These are phyloP conservation scores for Caenorhabditis briggsae DNA, from an alignment of 1,140 invertebrate species.

Conservation along the genomic window DNA sequence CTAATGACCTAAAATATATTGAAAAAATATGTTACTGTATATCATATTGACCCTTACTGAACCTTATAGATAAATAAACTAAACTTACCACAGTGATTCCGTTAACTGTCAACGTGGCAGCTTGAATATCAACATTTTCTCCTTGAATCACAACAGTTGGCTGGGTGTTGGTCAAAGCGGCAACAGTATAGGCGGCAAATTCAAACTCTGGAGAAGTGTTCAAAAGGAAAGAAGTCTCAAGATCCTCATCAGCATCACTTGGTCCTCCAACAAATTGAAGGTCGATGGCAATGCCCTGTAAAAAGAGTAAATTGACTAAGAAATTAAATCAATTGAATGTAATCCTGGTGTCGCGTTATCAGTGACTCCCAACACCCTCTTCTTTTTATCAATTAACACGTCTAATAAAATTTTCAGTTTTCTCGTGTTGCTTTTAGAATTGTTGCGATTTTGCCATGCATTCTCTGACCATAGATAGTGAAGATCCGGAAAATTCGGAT, in stretches of 20 bases:
- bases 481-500: slow-evolving; percentile 19
- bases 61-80: not conserved
- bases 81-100: slow-evolving; percentile 45
- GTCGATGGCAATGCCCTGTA: slow-evolving; percentile 64
- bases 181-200: slow-evolving; percentile 64
- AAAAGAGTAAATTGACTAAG: not conserved
- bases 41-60: not conserved
- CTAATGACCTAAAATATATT: too few relatives aligned
- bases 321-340: slow-evolving; percentile 22
- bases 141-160: slow-evolving; percentile 54
- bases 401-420: slow-evolving; percentile 26
- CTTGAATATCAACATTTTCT: slow-evolving; percentile 56
- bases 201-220: slow-evolving; percentile 63
- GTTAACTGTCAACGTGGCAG: slow-evolving; percentile 6
- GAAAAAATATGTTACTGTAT: too few relatives aligned
- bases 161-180: slow-evolving; percentile 55
- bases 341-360: not conserved
- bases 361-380: slow-evolving; percentile 40
- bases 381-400: slow-evolving; percentile 9
- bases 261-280: slow-evolving; percentile 61
- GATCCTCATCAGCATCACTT: slow-evolving; percentile 26
- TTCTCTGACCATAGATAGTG: slow-evolving; percentile 21
- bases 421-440: slow-evolving; percentile 18
- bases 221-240: slow-evolving; percentile 63
- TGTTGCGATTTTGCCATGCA: slow-evolving; percentile 41